Evolutionary conservation across 2,797 vertebrate genomes (phyloP).

Genomic region (Pangasius sanitwongsei): DNA sequence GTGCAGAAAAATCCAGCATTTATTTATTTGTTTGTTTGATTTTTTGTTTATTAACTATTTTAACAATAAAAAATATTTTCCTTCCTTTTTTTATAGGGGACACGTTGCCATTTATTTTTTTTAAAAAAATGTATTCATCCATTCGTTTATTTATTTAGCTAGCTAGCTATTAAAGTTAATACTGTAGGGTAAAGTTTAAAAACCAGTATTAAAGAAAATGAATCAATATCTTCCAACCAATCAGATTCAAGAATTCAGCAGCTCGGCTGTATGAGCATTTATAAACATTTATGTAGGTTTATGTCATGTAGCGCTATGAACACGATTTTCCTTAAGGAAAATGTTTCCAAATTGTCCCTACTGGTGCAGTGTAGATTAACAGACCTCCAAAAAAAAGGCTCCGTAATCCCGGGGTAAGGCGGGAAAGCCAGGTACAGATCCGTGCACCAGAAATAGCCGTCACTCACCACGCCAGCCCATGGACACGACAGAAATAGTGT

Average conservation of each 20-base stretch:
- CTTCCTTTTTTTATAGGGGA: too few relatives aligned
- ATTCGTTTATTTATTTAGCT: not conserved
- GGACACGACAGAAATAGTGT: conserved; percentile 40
- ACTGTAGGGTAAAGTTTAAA: not conserved
- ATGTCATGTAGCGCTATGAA: not conserved
- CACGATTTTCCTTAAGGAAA: not conserved
- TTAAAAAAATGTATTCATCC: too few relatives aligned
- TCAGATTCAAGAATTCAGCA: not conserved
- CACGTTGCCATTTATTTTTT: too few relatives aligned
- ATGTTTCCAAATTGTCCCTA: not conserved
- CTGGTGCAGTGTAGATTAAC: not conserved
- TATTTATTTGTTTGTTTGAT: too few relatives aligned
- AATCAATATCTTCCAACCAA: not conserved
- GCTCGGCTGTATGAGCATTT: too few relatives aligned
- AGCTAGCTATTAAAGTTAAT: not conserved
- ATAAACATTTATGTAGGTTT: not conserved
- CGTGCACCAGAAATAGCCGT: conserved; percentile 37
- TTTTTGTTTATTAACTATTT: too few relatives aligned
- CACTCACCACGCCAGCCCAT: conserved; percentile 3
- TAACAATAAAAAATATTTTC: too few relatives aligned
- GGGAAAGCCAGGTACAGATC: conserved; percentile 18
- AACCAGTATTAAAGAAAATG: not conserved
- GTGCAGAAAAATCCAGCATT: too few relatives aligned
- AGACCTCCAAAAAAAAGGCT: not conserved
- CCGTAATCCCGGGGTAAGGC: not conserved